These are phyloP conservation scores for Gallinago jamesoni DNA, from an alignment of 2,113 vertebrate genomes.

Conservation along the genomic window DNA sequence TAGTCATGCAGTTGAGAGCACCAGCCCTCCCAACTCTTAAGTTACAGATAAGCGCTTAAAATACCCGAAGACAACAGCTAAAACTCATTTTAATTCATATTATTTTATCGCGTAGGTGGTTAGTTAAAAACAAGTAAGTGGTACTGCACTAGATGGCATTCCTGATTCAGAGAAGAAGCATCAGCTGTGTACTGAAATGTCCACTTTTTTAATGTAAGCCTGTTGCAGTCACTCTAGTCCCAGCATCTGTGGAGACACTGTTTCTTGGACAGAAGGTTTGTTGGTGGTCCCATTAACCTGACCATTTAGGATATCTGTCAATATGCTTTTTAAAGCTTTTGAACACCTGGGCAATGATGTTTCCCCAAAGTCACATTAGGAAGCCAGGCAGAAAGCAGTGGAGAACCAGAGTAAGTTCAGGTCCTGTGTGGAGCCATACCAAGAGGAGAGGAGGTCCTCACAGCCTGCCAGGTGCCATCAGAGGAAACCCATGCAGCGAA, in stretches of 20 bases:
- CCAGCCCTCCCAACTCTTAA: neutral
- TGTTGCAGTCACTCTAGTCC: too few relatives aligned
- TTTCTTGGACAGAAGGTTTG: neutral
- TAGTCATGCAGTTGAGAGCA: neutral
- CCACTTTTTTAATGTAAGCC: neutral
- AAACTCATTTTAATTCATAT: neutral
- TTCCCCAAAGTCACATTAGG: neutral
- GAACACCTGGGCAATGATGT: neutral
- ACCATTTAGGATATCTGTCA: neutral
- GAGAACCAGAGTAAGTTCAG: neutral
- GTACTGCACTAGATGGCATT: neutral
- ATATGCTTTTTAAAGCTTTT: neutral
- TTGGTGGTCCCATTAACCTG: neutral
- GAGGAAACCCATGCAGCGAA: neutral
- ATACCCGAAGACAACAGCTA: neutral
- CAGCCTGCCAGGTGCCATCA: neutral
- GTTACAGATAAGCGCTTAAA: neutral
- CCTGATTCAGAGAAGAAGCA: neutral
- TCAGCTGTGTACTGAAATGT: neutral
- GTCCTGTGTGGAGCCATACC: fast-evolving
- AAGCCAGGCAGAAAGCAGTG: neutral
- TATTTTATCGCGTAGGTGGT: neutral
- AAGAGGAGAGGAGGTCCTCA: neutral
- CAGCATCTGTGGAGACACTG: neutral
- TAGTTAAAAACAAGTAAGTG: neutral